Evolutionary conservation across 2,888 invertebrate species (phyloP), one percentile per base, ranked within the genome.

Genomic region (Eueremaeus valkanovi): DNA sequence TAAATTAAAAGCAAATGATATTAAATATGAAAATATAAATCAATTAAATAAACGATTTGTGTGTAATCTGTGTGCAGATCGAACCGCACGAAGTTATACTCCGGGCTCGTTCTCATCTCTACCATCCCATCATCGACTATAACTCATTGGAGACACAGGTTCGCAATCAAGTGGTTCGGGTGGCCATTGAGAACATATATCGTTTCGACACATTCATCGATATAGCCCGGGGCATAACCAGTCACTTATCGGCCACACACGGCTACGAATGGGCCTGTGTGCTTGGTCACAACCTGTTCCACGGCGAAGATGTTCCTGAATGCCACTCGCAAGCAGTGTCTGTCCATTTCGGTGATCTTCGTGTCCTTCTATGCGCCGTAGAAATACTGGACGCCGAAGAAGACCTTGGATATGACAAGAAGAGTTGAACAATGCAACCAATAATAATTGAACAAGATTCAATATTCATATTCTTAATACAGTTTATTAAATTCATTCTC

Each of bases 191-290:
- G 36, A 70, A 70, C 27, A 70, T 70, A 2, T 70, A 70, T 29
- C 70, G 70, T 45, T 70, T 45, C 45, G 70, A 70, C 27, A 70
- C 70, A 27, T 70, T 70, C 24, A 45, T 70, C 1, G 70, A 70
- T 24, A 70, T 70, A 16, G 70, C 70, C 1, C 42, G 70, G 13
- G 70, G 70, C 8, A 70, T 70, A 70, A 70, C 70, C 24, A n/a
- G 24, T 27, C 70, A 70, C 42, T 45, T 70, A 29, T 70, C 70
- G 45, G 45, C 70, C 27, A 70, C 27, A n/a, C 45, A 70, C 21
- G 70, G 70, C 70, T 70, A 70, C 24, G 70, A 70, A 29, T 70
- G 70, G 70, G 70, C 70, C 45, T 70, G 70, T 70, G 70, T 70
- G 42, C 27, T 70, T 2, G 70, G 70, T 6, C 70, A 70, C 21